phyloP scores from a whole-genome alignment of 2,797 vertebrate genomes.

The Argya squamiceps region DNA sequence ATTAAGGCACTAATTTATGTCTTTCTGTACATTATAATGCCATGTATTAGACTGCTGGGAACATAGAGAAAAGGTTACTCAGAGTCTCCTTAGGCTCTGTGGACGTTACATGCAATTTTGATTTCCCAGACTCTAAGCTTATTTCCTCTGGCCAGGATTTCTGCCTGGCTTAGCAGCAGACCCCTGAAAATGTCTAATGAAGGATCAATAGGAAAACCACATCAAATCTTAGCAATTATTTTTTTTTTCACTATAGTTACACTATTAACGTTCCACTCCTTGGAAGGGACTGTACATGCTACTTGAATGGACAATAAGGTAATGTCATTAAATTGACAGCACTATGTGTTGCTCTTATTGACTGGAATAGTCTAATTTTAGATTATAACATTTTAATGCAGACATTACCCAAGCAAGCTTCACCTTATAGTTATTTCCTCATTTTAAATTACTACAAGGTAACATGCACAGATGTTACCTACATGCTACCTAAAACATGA shows the following conservation, averaged over 20 bases:
- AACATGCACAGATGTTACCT: background rate
- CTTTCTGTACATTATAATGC: background rate
- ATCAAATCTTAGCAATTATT: conserved; percentile 41
- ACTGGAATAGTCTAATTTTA: background rate
- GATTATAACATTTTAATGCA: background rate
- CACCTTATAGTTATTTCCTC: background rate
- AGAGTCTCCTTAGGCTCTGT: background rate
- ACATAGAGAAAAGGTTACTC: background rate
- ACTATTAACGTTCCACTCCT: conserved; percentile 6
- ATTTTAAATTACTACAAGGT: background rate
- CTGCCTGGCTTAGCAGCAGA: background rate
- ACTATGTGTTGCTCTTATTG: background rate
- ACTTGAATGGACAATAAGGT: conserved; percentile 37
- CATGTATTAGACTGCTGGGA: background rate
- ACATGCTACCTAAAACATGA: background rate
- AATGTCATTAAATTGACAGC: conserved; percentile 66
- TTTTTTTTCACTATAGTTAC: conserved; percentile 16
- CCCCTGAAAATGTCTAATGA: background rate
- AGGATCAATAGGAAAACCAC: conserved; percentile 35
- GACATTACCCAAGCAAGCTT: background rate
- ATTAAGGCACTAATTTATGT: background rate
- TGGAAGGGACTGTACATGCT: background rate
- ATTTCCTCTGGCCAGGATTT: background rate
- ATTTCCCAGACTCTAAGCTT: background rate
- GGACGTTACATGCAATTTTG: background rate